A percentile compares a stretch with the other conserved stretches of the same genome.
These are phyloP conservation scores for Cartodere bifasciata DNA, from an alignment of 2,888 invertebrate genomes.

Conservation along the genomic window DNA sequence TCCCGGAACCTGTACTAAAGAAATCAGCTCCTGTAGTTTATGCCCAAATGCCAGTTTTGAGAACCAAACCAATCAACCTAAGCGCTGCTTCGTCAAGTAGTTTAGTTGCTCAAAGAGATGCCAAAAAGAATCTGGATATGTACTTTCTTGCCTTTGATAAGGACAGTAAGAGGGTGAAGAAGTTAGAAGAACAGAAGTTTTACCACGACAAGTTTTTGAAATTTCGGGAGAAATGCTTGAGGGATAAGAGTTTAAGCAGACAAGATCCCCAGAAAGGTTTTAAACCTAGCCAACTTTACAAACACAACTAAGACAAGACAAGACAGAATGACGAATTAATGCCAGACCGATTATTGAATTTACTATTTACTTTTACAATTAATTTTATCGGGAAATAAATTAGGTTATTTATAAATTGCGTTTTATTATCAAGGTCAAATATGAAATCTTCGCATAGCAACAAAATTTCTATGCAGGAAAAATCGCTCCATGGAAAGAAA, in stretches of 20 bases:
- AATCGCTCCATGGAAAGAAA: too few species aligned
- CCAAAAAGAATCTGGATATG: neutral
- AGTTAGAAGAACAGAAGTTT: slow-evolving; percentile 4
- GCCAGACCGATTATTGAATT: too few species aligned
- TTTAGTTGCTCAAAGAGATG: neutral
- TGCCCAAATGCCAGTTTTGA: neutral
- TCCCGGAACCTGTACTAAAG: neutral
- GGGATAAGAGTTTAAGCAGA: slow-evolving; percentile 1
- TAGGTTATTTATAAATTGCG: too few species aligned
- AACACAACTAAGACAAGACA: too few species aligned
- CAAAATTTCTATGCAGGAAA: too few species aligned
- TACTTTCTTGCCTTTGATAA: slow-evolving; percentile 9
- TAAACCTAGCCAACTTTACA: too few species aligned
- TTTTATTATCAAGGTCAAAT: too few species aligned
- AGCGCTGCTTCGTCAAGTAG: neutral
- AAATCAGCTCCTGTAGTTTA: neutral
- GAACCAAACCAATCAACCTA: neutral
- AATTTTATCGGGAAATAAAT: too few species aligned
- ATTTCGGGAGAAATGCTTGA: slow-evolving; percentile 1
- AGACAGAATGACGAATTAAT: too few species aligned
- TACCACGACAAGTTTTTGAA: slow-evolving; percentile 1
- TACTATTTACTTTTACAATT: too few species aligned
- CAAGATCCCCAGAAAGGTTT: slow-evolving; percentile 9
- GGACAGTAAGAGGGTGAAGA: slow-evolving; percentile 4
- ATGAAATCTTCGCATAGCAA: too few species aligned